Conservation (phyloP, 2,888 invertebrate species). For the Rapana venosa region DNA sequence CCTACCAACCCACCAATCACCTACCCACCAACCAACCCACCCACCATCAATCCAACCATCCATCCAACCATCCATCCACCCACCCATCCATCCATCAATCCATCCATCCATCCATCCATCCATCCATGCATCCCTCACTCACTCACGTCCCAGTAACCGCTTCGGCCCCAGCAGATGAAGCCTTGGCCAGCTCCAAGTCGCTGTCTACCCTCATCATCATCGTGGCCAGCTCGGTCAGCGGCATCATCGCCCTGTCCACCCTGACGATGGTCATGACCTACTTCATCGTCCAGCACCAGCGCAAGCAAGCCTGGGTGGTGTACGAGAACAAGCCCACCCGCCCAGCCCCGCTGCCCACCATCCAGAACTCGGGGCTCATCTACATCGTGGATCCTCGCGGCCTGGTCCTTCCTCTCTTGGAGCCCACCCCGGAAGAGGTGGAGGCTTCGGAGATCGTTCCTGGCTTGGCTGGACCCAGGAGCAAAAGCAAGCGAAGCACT, state of each 20-base stretch:
- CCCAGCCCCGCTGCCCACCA: not conserved
- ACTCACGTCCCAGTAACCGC: too few species aligned
- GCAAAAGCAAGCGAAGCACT: too few species aligned
- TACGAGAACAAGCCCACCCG: not conserved
- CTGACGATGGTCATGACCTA: not conserved
- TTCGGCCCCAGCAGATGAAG: too few species aligned
- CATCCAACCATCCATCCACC: too few species aligned
- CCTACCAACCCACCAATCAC: too few species aligned
- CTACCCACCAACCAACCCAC: too few species aligned
- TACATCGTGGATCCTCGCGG: not conserved
- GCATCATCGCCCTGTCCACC: not conserved
- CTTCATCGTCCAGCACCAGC: not conserved
- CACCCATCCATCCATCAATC: too few species aligned
- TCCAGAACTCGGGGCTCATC: constrained; percentile 19
- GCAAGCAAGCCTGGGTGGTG: not conserved
- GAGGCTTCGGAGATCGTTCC: too few species aligned
- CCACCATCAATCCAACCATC: too few species aligned
- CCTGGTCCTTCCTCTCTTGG: not conserved
- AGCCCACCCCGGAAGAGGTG: not conserved
- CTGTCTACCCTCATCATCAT: not conserved
- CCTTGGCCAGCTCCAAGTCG: not conserved
- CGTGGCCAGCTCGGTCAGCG: not conserved
- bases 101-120: too few species aligned
- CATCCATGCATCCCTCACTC: too few species aligned
- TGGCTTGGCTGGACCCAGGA: too few species aligned